Percentiles rank a stretch among this genome's conserved stretches.
Conservation (phyloP, 1,140 invertebrate species). For the Heterodera carotae region DNA sequence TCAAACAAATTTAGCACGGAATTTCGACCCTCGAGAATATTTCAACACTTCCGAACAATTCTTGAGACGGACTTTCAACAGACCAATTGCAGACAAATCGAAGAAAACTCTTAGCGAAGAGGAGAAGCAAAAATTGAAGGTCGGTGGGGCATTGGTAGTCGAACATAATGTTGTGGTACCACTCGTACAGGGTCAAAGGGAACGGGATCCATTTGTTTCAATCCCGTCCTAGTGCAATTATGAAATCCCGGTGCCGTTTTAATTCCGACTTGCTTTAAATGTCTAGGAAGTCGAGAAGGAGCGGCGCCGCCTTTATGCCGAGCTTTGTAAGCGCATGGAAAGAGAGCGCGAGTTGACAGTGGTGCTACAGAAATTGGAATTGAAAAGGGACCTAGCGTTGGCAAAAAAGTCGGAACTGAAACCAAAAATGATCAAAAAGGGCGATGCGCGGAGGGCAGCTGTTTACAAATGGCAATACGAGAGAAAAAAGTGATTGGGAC, state of each 20-base stretch:
- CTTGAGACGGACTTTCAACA: slow-evolving; percentile 74
- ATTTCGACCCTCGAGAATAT: slow-evolving; percentile 75
- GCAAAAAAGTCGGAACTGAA: slow-evolving; percentile 66
- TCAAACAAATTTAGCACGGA: slow-evolving; percentile 65
- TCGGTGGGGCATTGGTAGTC: not conserved
- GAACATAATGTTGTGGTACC: no score
- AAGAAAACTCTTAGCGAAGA: not conserved
- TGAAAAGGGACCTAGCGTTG: slow-evolving; percentile 75
- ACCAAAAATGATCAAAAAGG: slow-evolving; percentile 72
- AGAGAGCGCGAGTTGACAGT: slow-evolving; percentile 79
- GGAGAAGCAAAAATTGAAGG: not conserved
- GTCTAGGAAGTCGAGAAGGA: slow-evolving; percentile 70
- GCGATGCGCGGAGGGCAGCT: slow-evolving; percentile 75
- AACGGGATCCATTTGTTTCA: no score
- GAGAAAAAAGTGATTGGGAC: slow-evolving; percentile 75
- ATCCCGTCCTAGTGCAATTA: no score
- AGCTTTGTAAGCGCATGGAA: slow-evolving; percentile 79
- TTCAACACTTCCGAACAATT: slow-evolving; percentile 77
- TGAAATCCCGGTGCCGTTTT: no score
- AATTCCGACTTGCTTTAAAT: not conserved
- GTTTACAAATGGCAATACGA: slow-evolving; percentile 84
- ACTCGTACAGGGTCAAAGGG: no score
- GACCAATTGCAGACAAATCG: slow-evolving; percentile 69
- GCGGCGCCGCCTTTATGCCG: slow-evolving; percentile 75
- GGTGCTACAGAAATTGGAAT: slow-evolving; percentile 81